Base-by-base conservation (phyloP, 2,797 vertebrate species). In the Pteronotus mesoamericanus region DNA sequence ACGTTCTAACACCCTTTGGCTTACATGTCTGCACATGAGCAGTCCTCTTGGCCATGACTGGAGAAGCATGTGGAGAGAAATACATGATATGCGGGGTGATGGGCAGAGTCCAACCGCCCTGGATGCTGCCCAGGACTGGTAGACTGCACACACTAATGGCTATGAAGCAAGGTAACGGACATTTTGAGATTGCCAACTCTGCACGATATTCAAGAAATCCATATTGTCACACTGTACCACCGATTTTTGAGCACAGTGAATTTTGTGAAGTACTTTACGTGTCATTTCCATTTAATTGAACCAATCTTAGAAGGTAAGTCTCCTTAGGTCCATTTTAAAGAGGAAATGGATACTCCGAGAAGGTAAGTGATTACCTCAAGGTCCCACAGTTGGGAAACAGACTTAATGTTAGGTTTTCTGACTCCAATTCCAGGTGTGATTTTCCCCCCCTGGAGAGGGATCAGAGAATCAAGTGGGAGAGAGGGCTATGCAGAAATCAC, bases 311-410 rank as follows among this genome's bases (percentile, higher is more conserved):
- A 53, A 85, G n/a, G 26, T 48, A 83, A 51, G 55, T 42, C 16
- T 78, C 53, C 83, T 87, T 19, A 48, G 26, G 39, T 59, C 34
- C 75, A 55, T 74, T 92, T 95, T 79, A 79, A 92, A 97, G 93
- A 88, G 21, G 44, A 95, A 74, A 79, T 3, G 18, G 46, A 82
- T 37, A n/a, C 12, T 80, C 44, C 9, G 18, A 80, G 55, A 93
- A 71, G 77, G 2, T 44, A 78, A 26, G 44, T 9, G 42, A 53
- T 57, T 68, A 34, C 8, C 51, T 64, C 22, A 29, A 71, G 71
- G 14, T 46, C 2, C 19, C 24, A 42, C 1, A 14, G 59, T 5
- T 79, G 57, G 74, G 48, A 53, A 91, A 59, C 0, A 11, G 42
- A 32, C 8, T 48, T 75, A 22, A 0, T 32, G 46, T 57, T 57